These are phyloP conservation scores for Borostomias antarcticus DNA, from an alignment of 2,797 vertebrate species.

Conservation along the genomic window DNA sequence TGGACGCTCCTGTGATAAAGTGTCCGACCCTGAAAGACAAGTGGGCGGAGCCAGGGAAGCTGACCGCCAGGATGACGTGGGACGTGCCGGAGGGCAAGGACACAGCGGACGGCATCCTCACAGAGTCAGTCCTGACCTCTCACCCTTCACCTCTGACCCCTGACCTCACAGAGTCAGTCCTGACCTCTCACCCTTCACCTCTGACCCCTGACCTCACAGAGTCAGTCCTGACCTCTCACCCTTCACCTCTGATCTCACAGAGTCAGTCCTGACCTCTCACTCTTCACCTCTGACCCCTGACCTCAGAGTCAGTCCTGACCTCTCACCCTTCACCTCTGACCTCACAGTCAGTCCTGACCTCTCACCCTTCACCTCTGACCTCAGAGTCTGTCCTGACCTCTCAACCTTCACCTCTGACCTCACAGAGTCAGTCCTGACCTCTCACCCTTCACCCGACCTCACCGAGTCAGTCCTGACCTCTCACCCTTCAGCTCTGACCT, in stretches of 20 bases:
- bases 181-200: not conserved
- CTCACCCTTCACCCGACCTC: too few species aligned
- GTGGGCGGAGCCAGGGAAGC: conserved; percentile 89
- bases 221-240: not conserved
- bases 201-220: not conserved
- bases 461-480: too few species aligned
- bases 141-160: conserved; percentile 4
- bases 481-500: too few species aligned
- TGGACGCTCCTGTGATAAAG: conserved; percentile 91
- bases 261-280: not conserved
- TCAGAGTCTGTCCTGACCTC: too few species aligned
- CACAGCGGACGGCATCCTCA: conserved; percentile 94
- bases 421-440: too few species aligned
- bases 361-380: too few species aligned
- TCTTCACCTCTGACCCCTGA: too few species aligned
- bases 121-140: conserved; percentile 94
- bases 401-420: too few species aligned
- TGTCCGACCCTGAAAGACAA: conserved; percentile 94
- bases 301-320: too few species aligned
- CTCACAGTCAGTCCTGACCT: too few species aligned
- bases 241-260: not conserved
- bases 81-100: conserved; percentile 94
- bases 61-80: conserved; percentile 91
- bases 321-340: too few species aligned
- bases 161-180: not conserved